Evolutionary conservation across 1,140 invertebrate genomes (phyloP).

Genomic region (Drosophila oshimai): DNA sequence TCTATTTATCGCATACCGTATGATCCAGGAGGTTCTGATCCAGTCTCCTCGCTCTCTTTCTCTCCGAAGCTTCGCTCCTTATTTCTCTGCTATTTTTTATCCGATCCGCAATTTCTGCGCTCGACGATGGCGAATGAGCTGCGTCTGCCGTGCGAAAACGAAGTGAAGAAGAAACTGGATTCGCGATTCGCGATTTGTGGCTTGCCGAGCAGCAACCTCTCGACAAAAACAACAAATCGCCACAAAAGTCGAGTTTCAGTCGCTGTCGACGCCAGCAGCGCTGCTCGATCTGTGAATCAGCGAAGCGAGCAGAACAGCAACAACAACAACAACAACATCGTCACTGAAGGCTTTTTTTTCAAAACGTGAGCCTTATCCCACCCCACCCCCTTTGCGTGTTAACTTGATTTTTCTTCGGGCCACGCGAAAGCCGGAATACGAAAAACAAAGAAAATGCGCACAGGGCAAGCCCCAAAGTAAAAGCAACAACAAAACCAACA

Average conservation of each 20-base stretch:
- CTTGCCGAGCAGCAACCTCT: conserved; percentile 69
- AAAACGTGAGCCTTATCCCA: conserved; percentile 28
- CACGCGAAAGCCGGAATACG: conserved; percentile 34
- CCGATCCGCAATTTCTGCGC: conserved; percentile 25
- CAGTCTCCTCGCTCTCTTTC: neutral
- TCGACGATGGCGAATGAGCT: conserved; percentile 12
- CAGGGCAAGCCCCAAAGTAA: conserved; percentile 52
- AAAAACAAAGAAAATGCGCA: conserved; percentile 76
- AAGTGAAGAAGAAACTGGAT: conserved; percentile 79
- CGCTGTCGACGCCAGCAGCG: conserved; percentile 4
- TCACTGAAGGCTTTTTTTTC: conserved; percentile 66
- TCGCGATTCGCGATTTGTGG: conserved; percentile 41
- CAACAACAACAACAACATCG: conserved; percentile 15
- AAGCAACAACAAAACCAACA: conserved; percentile 19
- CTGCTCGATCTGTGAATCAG: conserved; percentile 55
- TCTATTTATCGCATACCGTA: conserved; percentile 7
- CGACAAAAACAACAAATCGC: conserved; percentile 70
- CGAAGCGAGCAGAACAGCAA: conserved; percentile 57
- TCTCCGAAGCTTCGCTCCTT: conserved; percentile 4
- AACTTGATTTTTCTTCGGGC: conserved; percentile 78
- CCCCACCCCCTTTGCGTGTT: conserved; percentile 46
- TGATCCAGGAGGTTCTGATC: conserved; percentile 1
- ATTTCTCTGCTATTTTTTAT: conserved; percentile 41
- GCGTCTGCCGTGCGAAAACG: conserved; percentile 42
- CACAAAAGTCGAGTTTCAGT: conserved; percentile 68